Evolutionary conservation across 1,140 invertebrate species (phyloP).

Genomic region (Temnothorax longispinosus): DNA sequence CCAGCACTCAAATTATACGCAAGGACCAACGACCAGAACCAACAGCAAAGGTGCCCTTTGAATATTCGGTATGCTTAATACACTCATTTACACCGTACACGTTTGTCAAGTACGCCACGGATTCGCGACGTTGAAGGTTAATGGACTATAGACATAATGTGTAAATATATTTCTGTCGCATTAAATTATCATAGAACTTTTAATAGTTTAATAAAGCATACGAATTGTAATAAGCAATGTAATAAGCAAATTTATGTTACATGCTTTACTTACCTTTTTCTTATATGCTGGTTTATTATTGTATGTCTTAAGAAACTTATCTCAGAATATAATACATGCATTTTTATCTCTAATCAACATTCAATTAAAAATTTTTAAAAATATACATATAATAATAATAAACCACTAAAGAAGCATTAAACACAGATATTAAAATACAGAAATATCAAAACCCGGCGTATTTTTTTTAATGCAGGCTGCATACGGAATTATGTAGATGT

Average conservation of each 20-base stretch:
- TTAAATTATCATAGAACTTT: background rate
- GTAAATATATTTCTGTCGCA: background rate
- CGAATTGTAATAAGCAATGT: background rate
- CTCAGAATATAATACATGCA: background rate
- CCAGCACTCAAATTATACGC: conserved; percentile 55
- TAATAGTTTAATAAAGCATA: background rate
- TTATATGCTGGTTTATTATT: background rate
- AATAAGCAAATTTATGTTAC: background rate
- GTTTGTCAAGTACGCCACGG: background rate
- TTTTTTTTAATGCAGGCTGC: background rate
- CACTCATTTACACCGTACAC: conserved; percentile 23
- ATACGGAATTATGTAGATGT: background rate
- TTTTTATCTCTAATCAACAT: background rate
- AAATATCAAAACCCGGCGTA: background rate
- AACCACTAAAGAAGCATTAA: background rate
- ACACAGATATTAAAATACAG: background rate
- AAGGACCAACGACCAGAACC: conserved; percentile 54
- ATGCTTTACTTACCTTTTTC: background rate
- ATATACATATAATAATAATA: background rate
- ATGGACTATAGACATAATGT: background rate
- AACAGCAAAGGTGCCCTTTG: background rate
- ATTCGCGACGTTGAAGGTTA: conserved; percentile 13
- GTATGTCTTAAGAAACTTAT: background rate
- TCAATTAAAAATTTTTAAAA: background rate
- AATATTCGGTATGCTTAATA: conserved; percentile 49